Conservation (phyloP, 2,888 invertebrate genomes). For the Vandiemenella viatica region DNA sequence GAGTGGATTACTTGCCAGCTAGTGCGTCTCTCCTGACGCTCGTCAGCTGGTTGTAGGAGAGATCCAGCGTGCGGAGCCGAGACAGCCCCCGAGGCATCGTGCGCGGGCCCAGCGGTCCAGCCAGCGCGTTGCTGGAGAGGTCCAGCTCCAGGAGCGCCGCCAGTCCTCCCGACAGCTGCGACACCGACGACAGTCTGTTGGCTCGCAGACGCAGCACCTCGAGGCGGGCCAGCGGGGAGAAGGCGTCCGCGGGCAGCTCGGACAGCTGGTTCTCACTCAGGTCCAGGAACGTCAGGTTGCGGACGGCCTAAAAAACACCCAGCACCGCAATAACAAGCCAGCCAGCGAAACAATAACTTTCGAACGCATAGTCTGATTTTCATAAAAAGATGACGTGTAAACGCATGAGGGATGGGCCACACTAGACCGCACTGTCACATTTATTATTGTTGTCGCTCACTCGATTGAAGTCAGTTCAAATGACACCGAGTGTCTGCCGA, state of each 20-base stretch:
- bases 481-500: too few relatives aligned
- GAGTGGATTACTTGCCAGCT: too few relatives aligned
- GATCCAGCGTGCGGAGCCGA: conserved; percentile 39
- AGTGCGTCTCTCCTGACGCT: conserved; percentile 63
- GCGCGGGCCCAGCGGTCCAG: conserved; percentile 56
- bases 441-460: too few relatives aligned
- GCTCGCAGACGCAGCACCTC: conserved; percentile 56
- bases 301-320: too few relatives aligned
- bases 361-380: too few relatives aligned
- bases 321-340: too few relatives aligned
- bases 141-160: conserved; percentile 53
- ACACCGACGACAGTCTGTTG: conserved; percentile 49
- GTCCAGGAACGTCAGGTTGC: conserved; percentile 61
- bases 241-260: conserved; percentile 53
- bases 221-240: conserved; percentile 50
- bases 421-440: too few relatives aligned
- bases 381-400: too few relatives aligned
- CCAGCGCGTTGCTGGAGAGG: conserved; percentile 58
- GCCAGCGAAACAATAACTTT: too few relatives aligned
- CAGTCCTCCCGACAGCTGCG: conserved; percentile 39
- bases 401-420: too few relatives aligned
- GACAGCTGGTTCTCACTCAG: conserved; percentile 64
- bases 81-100: conserved; percentile 43
- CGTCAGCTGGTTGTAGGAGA: conserved; percentile 63
- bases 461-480: too few relatives aligned